These are phyloP conservation scores for Eubasilissa splendida DNA, from an alignment of 2,888 invertebrate species.

Conservation along the genomic window DNA sequence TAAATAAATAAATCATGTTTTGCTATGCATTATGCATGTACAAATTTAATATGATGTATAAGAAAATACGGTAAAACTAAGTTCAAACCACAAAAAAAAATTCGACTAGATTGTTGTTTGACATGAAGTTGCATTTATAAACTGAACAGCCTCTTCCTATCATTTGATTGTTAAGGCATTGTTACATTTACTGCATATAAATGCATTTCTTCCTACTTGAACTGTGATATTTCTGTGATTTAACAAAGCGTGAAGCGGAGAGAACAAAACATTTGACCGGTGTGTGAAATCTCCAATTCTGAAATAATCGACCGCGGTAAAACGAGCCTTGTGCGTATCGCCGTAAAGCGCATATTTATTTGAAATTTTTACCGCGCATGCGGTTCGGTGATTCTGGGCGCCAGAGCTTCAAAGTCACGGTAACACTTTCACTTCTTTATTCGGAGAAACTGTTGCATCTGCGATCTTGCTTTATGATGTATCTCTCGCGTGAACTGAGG, in stretches of 20 bases:
- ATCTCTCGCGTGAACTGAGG: too few relatives aligned
- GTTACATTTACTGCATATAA: background rate
- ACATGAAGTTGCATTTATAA: too few relatives aligned
- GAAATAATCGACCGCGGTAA: background rate
- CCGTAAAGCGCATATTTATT: conserved; percentile 11
- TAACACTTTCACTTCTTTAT: conserved; percentile 54
- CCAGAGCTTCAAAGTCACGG: conserved; percentile 49
- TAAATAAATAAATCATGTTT: too few relatives aligned
- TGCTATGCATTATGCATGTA: too few relatives aligned
- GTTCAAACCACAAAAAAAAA: too few relatives aligned
- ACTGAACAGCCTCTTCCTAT: too few relatives aligned
- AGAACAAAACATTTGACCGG: background rate
- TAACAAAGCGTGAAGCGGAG: conserved; percentile 22
- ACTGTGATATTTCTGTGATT: background rate
- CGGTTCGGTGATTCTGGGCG: conserved; percentile 10
- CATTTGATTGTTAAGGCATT: too few relatives aligned
- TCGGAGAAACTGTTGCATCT: conserved; percentile 44
- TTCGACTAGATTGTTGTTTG: too few relatives aligned
- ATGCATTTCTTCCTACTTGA: conserved; percentile 5
- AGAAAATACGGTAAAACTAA: too few relatives aligned
- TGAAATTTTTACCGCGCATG: conserved; percentile 11
- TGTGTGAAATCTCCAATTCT: conserved; percentile 15
- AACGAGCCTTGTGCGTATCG: conserved; percentile 1
- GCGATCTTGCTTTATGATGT: background rate
- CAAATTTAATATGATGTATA: too few relatives aligned